Base-by-base conservation (phyloP, 1,140 invertebrate species). In the Zaprionus taronus region DNA sequence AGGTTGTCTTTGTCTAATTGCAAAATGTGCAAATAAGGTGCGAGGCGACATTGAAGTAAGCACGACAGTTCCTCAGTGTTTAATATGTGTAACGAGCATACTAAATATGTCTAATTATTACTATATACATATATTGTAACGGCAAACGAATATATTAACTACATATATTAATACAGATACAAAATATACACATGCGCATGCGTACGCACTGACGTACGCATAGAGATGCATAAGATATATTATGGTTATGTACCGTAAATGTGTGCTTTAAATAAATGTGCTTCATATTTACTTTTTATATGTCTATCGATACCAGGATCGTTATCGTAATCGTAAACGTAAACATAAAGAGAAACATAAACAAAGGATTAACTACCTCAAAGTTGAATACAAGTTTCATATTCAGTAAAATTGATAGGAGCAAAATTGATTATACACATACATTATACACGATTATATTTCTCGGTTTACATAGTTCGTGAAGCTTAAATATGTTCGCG, bases 61-160 rank as follows among this genome's bases (percentile, higher is more conserved):
- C 85, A 90, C 85, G 85, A 90, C 85, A 90, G 85, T 90, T 90
- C 85, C 85, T 90, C 85, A 85, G 85, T 90, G 85, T 89, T 90
- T 84, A 90, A 90, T 82, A 90, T 90, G 76, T 89, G 76, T 78
- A 76, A 81, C 41, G 57, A 81, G 64, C 57, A 74, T 72, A 74
- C 55, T 77, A 77, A 75, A 44, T 44, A n/a, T 61, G 51, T 61
- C 72, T 67, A 51, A 49, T 53, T 62, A 65, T 51, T 56, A 69
- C 47, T 64, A 65, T 58, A 47, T 64, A 65, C 47, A 74, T 64
- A 64, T 44, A 75, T 63, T 76, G 61, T 76, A 76, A 66, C 61
- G 53, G 56, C 41, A 22, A 72, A 72, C 56, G 38, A 57, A 56
- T 62, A 66, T 14, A 49, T 47, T 41, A 55, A 64, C 38, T 71